These are phyloP conservation scores for Mesorhabditis belari DNA, from an alignment of 2,888 invertebrate species.

Conservation along the genomic window DNA sequence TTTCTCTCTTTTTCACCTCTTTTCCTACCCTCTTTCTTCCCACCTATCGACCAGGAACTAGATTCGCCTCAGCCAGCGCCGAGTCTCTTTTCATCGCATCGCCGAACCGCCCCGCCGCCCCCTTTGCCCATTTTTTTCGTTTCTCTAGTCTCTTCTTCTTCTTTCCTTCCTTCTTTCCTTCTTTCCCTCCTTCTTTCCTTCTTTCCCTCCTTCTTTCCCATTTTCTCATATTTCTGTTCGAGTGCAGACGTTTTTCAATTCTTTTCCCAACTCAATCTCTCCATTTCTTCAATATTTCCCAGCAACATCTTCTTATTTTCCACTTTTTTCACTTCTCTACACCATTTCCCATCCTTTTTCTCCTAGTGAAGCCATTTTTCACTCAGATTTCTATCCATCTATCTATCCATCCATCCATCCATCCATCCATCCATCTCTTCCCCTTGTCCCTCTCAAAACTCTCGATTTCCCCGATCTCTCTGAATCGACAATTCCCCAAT, in stretches of 20 bases:
- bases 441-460: not conserved
- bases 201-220: not conserved
- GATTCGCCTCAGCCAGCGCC: not conserved
- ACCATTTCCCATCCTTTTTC: not conserved
- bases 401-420: not conserved
- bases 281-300: not conserved
- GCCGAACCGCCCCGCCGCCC: not conserved
- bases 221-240: not conserved
- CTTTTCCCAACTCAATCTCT: not conserved
- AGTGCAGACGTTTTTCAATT: no score
- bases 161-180: not conserved
- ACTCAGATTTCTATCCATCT: not conserved
- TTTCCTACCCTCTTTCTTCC: not conserved
- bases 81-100: not conserved
- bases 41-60: not conserved
- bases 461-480: not conserved
- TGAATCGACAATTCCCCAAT: not conserved
- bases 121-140: not conserved
- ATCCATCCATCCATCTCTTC: not conserved
- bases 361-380: no score
- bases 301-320: not conserved
- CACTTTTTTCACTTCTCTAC: not conserved
- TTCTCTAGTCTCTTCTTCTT: not conserved
- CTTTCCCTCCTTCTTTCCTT: not conserved
- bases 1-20: not conserved